Evolutionary conservation across 2,113 vertebrate genomes (phyloP), one percentile per base, ranked within the genome.

Genomic region (Bungarus multicinctus): DNA sequence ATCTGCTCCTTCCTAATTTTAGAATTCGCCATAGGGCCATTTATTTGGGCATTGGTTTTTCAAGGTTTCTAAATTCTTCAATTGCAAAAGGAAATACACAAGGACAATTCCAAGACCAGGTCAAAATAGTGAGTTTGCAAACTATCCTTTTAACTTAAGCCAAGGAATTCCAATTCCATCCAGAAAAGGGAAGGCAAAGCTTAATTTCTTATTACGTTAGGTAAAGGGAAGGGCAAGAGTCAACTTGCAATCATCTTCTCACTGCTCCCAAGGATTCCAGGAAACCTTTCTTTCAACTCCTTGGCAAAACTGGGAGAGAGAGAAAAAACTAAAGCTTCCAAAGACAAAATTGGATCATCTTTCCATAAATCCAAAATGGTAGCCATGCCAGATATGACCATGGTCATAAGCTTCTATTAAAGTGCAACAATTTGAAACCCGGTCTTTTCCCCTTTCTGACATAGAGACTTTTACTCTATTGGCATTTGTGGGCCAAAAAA

Each of bases 81-180:
- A 12, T 12, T 39, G 58, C 55, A 60, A 89, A 89, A 58, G 18
- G 50, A 6, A 53, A n/a, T 25, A n/a, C n/a, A 16, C 52, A 9
- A 22, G 30, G 50, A 10, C 27, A 91, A 25, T 50, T 92, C 34
- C 25, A 93, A n/a, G 87, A 23, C 91, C 94, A 91, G 55, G 87
- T 88, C 85, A 90, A 88, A 92, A 55, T 0, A 0, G 53, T 53
- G 86, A 45, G 86, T 14, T n/a, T 87, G 27, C 69, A 81, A 81
- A 22, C 18, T 81, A 34, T 22, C 34, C 6, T 43, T 43, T 50
- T 54, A 88, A n/a, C n/a, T 34, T 22, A 39, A 23, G n/a, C 53
- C 25, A 53, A 55, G n/a, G 16, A 34, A 30, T 50, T 50, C 43
- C 85, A 87, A 30, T 52, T 52, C 85, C 45, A 87, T 22, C 45